Evolutionary conservation across 2,113 vertebrate genomes (phyloP).

Genomic region (Ursus arctos): DNA sequence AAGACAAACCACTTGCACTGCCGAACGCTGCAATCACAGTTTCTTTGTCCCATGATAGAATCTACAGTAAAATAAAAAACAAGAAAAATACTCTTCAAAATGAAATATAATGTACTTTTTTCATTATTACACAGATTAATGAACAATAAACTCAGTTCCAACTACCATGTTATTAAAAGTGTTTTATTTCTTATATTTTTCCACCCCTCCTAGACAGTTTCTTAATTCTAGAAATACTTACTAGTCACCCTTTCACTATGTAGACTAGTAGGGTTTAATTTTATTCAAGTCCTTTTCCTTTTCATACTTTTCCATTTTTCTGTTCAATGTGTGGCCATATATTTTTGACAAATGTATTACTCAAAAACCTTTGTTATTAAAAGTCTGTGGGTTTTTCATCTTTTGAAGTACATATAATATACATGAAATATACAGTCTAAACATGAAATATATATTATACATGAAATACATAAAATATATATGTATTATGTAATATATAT

Average conservation of each 20-base stretch:
- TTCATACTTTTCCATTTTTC: slow-evolving; percentile 2
- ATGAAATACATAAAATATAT: neutral
- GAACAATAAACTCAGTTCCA: slow-evolving; percentile 23
- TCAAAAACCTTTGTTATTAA: slow-evolving; percentile 29
- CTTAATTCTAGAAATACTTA: neutral
- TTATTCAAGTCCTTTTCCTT: slow-evolving; percentile 15
- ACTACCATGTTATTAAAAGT: neutral
- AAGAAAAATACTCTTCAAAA: slow-evolving; percentile 41
- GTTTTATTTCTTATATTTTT: neutral
- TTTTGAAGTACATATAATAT: neutral
- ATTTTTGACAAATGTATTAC: slow-evolving; percentile 13
- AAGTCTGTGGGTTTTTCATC: neutral
- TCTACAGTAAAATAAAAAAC: slow-evolving; percentile 73
- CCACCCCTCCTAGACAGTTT: neutral
- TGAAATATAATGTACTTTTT: neutral
- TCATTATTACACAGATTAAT: neutral
- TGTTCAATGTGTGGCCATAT: neutral
- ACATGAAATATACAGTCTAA: neutral
- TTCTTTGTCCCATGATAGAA: slow-evolving; percentile 72
- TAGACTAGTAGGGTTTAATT: neutral
- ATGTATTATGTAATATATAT: neutral
- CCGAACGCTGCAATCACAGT: slow-evolving; percentile 84
- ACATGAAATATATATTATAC: neutral
- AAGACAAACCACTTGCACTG: slow-evolving; percentile 92
- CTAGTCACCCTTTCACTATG: neutral